Base-by-base conservation (phyloP, 2,888 invertebrate species). In the Creontiades dilutus region DNA sequence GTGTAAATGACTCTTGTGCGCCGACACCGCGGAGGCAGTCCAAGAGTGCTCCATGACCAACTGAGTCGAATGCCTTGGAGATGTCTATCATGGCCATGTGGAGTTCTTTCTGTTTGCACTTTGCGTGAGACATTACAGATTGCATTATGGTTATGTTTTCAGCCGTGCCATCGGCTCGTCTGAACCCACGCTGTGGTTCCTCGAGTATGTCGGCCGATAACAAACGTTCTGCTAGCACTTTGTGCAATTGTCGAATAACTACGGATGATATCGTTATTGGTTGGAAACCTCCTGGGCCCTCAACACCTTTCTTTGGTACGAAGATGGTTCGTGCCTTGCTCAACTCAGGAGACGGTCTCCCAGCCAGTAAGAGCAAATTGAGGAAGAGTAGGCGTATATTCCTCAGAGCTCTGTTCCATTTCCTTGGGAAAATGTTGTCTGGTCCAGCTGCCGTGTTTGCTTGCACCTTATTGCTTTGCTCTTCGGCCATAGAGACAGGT, bases 31-130 rank as follows among this genome's bases (percentile, higher is more conserved):
- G 23, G 2, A 75, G 19, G 19, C 75, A 75, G 7, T 75, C 75
- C 1, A 13, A 0, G 2, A 81, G 4, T 2, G 81, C 81, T 19
- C 13, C 2, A 13, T 81, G 81, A 46, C 28, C 37, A 13, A 81
- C 81, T 16, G 37, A 13, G 37, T 81, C 81, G 37, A 81, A 81
- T 1, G 81, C 82, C 23, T 82, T 82, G 11, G 55, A 13, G n/a
- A 82, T 48, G 14, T 82, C 82, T 0, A 82, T 2, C 13, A 5
- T 14, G 2, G 82, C 82, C 3, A 82, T 2, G 16, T 82, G 52
- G 9, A 82, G 19, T 23, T 52, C 16, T 3, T 12, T 9, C 0
- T 13, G 19, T 52, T 19, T 16, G 9, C n/a, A 2, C 61, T 9
- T 14, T 5, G 27, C 61, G n/a, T 61, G 61, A 61, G 9, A n/a